A percentile compares a stretch with the other conserved stretches of the same genome.
Evolutionary conservation across 2,797 vertebrate species (phyloP).

Genomic region (Cetoscarus ocellatus): DNA sequence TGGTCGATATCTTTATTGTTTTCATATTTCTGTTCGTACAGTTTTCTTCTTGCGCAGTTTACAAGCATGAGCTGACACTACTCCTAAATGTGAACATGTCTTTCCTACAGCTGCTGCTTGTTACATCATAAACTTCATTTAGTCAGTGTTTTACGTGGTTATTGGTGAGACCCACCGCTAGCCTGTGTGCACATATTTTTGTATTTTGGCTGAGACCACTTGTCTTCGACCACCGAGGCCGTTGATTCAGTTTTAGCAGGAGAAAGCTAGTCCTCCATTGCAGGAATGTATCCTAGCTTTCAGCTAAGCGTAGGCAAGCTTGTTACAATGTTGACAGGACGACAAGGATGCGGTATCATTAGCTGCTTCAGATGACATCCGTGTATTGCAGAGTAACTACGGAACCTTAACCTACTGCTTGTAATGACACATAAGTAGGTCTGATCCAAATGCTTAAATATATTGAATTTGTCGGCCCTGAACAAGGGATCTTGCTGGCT

Average conservation of each 20-base stretch:
- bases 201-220: too few relatives aligned
- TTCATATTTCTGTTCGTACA: neutral
- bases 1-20: neutral
- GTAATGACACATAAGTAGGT: neutral
- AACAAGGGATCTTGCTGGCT: neutral
- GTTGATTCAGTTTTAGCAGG: neutral
- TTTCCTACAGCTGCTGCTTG: slow-evolving; percentile 2
- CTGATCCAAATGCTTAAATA: slow-evolving; percentile 10
- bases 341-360: slow-evolving; percentile 13
- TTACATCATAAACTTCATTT: neutral
- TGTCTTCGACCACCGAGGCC: neutral
- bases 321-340: slow-evolving; percentile 21
- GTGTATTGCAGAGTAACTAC: neutral
- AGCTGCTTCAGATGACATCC: slow-evolving; percentile 3
- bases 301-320: slow-evolving; percentile 11
- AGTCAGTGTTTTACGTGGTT: neutral
- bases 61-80: slow-evolving; percentile 29
- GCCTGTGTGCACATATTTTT: neutral
- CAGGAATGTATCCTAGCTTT: neutral
- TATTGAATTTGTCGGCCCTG: slow-evolving; percentile 24
- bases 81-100: slow-evolving; percentile 36
- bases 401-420: slow-evolving; percentile 11
- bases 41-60: slow-evolving; percentile 14
- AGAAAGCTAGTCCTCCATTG: neutral
- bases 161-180: neutral